Conservation (phyloP, 2,888 invertebrate genomes). For the Tenthredo livida region DNA sequence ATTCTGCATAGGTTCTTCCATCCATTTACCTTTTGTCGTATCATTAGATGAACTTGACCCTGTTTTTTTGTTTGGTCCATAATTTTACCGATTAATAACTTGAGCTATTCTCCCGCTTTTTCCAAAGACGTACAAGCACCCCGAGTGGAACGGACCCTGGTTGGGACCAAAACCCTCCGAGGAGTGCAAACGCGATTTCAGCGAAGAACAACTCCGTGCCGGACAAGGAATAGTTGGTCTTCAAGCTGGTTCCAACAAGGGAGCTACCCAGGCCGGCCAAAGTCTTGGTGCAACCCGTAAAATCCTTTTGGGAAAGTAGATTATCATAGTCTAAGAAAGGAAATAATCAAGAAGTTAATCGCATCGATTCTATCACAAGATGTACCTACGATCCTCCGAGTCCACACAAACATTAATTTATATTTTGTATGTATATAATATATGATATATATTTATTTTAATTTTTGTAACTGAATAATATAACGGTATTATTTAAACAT, state of each 20-base stretch:
- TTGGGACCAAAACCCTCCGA: conserved; percentile 97
- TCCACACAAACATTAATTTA: conserved; percentile 53
- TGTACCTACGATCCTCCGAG: background rate
- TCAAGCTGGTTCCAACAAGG: conserved; percentile 98
- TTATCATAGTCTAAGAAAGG: conserved; percentile 52
- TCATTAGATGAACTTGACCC: background rate
- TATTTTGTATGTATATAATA: conserved; percentile 63
- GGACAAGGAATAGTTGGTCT: conserved; percentile 95
- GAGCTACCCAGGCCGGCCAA: conserved; percentile 94
- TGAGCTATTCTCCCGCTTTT: conserved; percentile 22
- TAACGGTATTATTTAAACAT: conserved; percentile 57
- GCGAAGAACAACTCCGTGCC: conserved; percentile 93
- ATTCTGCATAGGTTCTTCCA: background rate
- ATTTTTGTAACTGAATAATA: conserved; percentile 62
- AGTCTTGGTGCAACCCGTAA: conserved; percentile 95
- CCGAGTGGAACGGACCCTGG: conserved; percentile 92
- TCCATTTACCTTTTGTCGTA: background rate
- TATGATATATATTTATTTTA: conserved; percentile 61
- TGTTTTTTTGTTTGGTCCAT: background rate
- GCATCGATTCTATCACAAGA: conserved; percentile 14
- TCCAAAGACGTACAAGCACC: conserved; percentile 89
- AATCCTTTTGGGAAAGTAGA: conserved; percentile 94
- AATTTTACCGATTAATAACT: background rate
- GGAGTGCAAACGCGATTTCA: conserved; percentile 96
- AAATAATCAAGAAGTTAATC: conserved; percentile 37